Percentiles rank a stretch among this genome's conserved stretches.
phyloP scores from a whole-genome alignment of 2,797 vertebrate species.

The Enteromius anoplus region DNA sequence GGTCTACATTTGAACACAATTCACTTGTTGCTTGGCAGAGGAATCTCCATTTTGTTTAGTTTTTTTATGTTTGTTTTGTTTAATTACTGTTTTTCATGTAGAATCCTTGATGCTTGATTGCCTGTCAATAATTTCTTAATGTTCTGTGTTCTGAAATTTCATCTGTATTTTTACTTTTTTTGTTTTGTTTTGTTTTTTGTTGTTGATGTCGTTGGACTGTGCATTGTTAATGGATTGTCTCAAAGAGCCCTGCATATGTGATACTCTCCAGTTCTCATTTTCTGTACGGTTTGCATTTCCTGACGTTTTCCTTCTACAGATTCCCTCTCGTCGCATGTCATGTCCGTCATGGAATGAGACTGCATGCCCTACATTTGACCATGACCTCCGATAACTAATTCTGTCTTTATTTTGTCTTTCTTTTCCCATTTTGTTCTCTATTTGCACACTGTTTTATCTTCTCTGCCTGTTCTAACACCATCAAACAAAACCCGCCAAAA shows the following conservation, averaged over 20 bases:
- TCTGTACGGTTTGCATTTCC: slow-evolving; percentile 62
- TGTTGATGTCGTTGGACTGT: slow-evolving; percentile 43
- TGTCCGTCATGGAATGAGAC: slow-evolving; percentile 83
- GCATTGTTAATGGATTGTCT: slow-evolving; percentile 43
- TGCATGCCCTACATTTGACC: slow-evolving; percentile 85
- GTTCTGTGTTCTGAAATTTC: slow-evolving; percentile 19
- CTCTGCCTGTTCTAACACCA: slow-evolving; percentile 81
- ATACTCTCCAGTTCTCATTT: slow-evolving; percentile 53
- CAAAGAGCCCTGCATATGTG: slow-evolving; percentile 45
- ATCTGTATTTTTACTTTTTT: background rate
- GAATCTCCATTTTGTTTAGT: slow-evolving; percentile 18
- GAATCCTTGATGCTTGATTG: slow-evolving; percentile 5
- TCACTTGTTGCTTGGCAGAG: slow-evolving; percentile 27
- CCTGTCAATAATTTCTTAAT: slow-evolving; percentile 26
- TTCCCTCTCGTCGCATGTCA: slow-evolving; percentile 86
- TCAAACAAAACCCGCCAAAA: slow-evolving; percentile 70
- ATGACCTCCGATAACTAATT: slow-evolving; percentile 94
- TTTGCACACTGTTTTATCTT: slow-evolving; percentile 81
- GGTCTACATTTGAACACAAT: slow-evolving; percentile 28
- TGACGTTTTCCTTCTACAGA: slow-evolving; percentile 74
- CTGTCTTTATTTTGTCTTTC: slow-evolving; percentile 93
- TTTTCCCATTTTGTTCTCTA: slow-evolving; percentile 81
- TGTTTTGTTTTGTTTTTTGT: background rate
- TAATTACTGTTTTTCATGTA: slow-evolving; percentile 12
- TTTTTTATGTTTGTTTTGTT: slow-evolving; percentile 1